Evolutionary conservation across 2,113 vertebrate genomes (phyloP).

Genomic region (Hippopotamus amphibius): DNA sequence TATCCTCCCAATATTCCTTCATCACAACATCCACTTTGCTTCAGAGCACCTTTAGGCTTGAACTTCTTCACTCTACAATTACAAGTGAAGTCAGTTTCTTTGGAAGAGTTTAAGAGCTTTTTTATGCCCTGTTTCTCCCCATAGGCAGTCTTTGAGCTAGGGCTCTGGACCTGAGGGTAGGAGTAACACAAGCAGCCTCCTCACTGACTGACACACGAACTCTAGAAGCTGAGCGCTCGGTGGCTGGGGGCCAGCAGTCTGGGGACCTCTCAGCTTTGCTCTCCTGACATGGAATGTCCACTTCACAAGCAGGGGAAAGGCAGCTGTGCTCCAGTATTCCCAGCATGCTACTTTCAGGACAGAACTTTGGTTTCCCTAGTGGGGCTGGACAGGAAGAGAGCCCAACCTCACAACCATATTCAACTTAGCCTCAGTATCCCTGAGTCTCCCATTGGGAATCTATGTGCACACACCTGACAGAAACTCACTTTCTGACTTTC

Average conservation of each 20-base stretch:
- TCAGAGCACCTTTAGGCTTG: not conserved
- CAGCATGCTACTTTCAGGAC: not conserved
- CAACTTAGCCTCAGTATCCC: not conserved
- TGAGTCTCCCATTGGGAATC: not conserved
- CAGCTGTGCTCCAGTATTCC: not conserved
- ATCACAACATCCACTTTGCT: not conserved
- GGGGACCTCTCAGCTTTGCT: not conserved
- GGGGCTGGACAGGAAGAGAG: not conserved
- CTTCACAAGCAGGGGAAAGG: not conserved
- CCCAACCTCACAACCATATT: not conserved
- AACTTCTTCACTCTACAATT: not conserved
- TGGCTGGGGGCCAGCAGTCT: not conserved
- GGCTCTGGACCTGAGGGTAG: not conserved
- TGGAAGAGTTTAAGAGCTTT: not conserved
- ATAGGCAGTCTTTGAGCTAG: not conserved
- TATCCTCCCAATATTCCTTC: not conserved
- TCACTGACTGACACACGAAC: not conserved
- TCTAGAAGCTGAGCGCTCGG: not conserved
- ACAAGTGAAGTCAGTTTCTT: slow-evolving; percentile 2
- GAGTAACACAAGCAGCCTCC: not conserved
- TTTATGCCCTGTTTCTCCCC: not conserved
- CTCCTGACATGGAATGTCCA: not conserved
- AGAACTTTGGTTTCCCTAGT: not conserved
- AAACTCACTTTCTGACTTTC: not conserved
- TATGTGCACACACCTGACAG: not conserved